Percentiles rank a stretch among this genome's conserved stretches.
Conservation (phyloP, 2,888 invertebrate species). For the Schizaphis graminum region DNA sequence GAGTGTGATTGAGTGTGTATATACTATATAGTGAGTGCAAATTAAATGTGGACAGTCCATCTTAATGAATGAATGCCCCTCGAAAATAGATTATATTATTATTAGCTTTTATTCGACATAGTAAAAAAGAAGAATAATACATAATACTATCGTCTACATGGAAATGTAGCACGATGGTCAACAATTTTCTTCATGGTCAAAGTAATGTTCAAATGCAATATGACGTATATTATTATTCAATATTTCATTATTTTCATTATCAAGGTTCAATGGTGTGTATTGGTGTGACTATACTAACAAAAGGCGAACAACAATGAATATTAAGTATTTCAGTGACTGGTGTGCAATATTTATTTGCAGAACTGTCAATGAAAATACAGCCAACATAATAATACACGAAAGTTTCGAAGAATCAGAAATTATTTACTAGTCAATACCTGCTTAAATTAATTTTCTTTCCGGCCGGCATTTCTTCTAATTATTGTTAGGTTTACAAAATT, state of each 20-base stretch:
- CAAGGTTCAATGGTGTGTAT: not conserved
- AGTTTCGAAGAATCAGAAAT: conserved; percentile 1
- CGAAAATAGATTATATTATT: conserved; percentile 8
- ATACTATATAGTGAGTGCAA: not conserved
- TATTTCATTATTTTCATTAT: conserved; percentile 16
- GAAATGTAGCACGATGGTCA: not conserved
- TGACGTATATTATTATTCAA: not conserved
- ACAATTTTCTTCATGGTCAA: conserved; percentile 17
- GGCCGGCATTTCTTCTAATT: not conserved
- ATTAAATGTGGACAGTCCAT: conserved; percentile 10
- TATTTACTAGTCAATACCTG: not conserved
- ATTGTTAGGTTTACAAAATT: not conserved
- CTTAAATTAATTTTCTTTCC: not conserved
- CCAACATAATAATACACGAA: not conserved
- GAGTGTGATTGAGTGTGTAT: not conserved
- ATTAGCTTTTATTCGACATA: not conserved
- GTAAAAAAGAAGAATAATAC: not conserved
- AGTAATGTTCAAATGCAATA: not conserved
- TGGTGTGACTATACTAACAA: not conserved
- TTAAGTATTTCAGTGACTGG: not conserved
- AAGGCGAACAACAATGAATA: not conserved
- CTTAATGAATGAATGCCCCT: not conserved
- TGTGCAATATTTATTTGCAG: not conserved
- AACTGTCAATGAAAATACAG: not conserved
- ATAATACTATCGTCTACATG: not conserved